These are phyloP conservation scores for Drosophila kohkoa DNA, from an alignment of 1,140 invertebrate genomes.

Conservation along the genomic window DNA sequence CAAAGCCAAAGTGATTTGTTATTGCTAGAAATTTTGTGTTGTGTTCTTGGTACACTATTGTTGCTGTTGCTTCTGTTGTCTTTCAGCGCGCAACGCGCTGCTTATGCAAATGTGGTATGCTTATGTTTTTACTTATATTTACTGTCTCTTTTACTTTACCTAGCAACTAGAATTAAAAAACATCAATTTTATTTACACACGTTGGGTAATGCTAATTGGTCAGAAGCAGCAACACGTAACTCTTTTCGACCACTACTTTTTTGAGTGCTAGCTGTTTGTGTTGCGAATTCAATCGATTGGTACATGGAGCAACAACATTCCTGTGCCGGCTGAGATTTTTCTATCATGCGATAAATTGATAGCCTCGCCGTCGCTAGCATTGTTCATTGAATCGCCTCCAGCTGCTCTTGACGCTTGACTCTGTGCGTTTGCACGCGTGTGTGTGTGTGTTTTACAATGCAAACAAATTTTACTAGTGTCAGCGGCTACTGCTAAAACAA, in stretches of 20 bases:
- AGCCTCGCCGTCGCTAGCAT: conserved; percentile 9
- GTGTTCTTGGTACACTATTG: conserved; percentile 34
- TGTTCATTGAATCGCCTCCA: conserved; percentile 22
- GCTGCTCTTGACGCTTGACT: conserved; percentile 27
- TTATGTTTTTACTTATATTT: conserved; percentile 35
- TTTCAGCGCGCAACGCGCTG: conserved; percentile 49
- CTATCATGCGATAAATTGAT: conserved; percentile 34
- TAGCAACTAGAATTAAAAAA: conserved; percentile 43
- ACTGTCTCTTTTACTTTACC: conserved; percentile 22
- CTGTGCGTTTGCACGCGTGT: conserved; percentile 6
- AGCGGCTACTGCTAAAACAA: conserved; percentile 12
- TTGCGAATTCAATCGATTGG: conserved; percentile 11
- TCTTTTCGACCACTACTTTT: conserved; percentile 21
- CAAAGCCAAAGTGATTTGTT: conserved; percentile 39
- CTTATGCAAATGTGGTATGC: conserved; percentile 78
- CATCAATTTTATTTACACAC: conserved; percentile 24
- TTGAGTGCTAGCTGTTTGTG: conserved; percentile 5
- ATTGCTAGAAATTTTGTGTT: conserved; percentile 38
- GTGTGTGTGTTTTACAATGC: conserved; percentile 30
- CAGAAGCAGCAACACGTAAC: conserved; percentile 51
- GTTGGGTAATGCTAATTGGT: conserved; percentile 33
- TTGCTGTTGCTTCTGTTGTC: conserved; percentile 48
- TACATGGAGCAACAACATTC: not conserved
- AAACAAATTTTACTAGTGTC: conserved; percentile 41
- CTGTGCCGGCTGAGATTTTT: conserved; percentile 21